Base-by-base conservation (phyloP, 2,113 vertebrate species). In the Rhombomys opimus region DNA sequence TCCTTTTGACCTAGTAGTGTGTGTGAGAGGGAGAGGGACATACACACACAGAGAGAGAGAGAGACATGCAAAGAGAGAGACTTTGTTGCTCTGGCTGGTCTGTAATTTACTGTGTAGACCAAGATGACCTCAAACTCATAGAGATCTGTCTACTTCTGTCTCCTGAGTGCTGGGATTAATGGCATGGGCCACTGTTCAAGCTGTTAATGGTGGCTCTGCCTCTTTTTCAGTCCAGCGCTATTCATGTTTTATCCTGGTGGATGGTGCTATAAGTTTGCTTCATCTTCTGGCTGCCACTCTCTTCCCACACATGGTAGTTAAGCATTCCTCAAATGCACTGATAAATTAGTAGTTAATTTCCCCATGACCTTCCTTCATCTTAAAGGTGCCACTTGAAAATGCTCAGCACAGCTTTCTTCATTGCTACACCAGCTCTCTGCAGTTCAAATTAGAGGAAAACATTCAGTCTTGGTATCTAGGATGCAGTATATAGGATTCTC, bases 321-420 rank as follows among this genome's bases (percentile, higher is more conserved):
- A 92, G n/a, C n/a, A 46, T 14, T 0, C 32, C 38, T 17, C 61
- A 32, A 93, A n/a, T 86, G 30, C 15, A 0, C 70, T 97, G 68
- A 70, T 70, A 30, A 87, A 73, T 91, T 27, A 50, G 52, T 68
- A 27, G 67, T 95, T 95, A 65, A 92, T 91, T 84, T 87, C 59
- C 67, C 50, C 54, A 32, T 11, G 75, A 9, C n/a, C 9, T 89
- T 84, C 63, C 7, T 87, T 84, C 63, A 77, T 89, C 41, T 17
- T 87, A 75, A 93, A 93, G 67, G 12, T 61, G 23, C 50, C 81
- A 59, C 10, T 52, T 88, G 82, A 95, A 70, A 93, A 88, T 94
- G 38, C 9, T 59, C 73, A 35, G 38, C 10, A 20, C 61, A 27
- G 52, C 78, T 85, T 72, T 63, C 61, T 22, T 70, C 67, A 30